Conservation (phyloP, 2,888 invertebrate species). For the Melanargia galathea region DNA sequence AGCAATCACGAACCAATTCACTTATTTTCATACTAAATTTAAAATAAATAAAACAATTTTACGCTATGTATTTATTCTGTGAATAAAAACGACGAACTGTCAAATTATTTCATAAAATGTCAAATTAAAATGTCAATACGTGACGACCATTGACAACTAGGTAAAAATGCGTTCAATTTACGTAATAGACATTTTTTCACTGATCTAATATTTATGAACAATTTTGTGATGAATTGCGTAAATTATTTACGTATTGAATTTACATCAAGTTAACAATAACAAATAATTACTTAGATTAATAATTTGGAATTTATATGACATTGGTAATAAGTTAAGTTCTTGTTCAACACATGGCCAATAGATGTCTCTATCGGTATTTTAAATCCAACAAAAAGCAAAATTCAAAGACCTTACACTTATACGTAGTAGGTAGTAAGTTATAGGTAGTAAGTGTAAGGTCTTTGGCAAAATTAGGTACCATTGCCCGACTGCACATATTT, state of each 20-base stretch:
- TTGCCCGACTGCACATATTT: too few relatives aligned
- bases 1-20: constrained; percentile 39
- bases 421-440: too few relatives aligned
- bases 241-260: background rate
- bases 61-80: constrained; percentile 54
- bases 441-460: too few relatives aligned
- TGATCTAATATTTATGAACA: too few relatives aligned
- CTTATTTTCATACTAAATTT: constrained; percentile 41
- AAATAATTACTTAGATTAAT: too few relatives aligned
- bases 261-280: too few relatives aligned
- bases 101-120: constrained; percentile 52
- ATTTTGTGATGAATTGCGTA: too few relatives aligned
- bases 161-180: constrained; percentile 34
- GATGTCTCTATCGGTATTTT: background rate
- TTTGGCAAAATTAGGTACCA: too few relatives aligned
- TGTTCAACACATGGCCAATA: background rate
- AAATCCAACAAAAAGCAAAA: too few relatives aligned
- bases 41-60: constrained; percentile 44
- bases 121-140: constrained; percentile 45
- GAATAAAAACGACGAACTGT: constrained; percentile 55
- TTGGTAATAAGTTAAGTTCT: too few relatives aligned
- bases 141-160: constrained; percentile 33
- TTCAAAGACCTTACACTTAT: too few relatives aligned
- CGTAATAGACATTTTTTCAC: constrained; percentile 2
- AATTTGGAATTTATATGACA: too few relatives aligned